phyloP scores from a whole-genome alignment of 1,140 invertebrate genomes.

The Kradibia gibbosae region DNA sequence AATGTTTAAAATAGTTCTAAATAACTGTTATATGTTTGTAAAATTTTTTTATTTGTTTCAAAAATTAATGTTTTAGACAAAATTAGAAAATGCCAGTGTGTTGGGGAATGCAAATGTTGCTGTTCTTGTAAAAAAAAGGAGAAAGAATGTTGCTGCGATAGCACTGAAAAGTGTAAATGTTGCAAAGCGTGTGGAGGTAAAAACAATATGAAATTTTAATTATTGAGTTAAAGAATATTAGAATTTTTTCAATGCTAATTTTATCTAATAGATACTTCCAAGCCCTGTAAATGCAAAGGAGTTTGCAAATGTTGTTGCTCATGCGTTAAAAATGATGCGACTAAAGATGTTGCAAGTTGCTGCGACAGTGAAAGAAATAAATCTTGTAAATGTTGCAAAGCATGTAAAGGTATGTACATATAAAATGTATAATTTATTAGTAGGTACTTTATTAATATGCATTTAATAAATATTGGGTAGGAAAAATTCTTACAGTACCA shows the following conservation, averaged over 20 bases:
- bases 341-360: background rate
- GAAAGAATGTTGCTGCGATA: constrained; percentile 4
- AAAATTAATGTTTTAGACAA: background rate
- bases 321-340: background rate
- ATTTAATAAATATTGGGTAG: no score
- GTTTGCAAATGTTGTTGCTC: constrained; percentile 26
- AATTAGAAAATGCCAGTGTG: background rate
- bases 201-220: background rate
- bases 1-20: background rate
- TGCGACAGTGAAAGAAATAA: background rate
- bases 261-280: background rate
- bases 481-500: no score
- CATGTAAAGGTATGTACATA: constrained; percentile 26
- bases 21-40: background rate
- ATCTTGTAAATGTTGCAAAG: constrained; percentile 35
- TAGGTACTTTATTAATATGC: background rate
- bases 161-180: constrained; percentile 10
- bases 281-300: constrained; percentile 24
- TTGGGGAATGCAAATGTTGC: constrained; percentile 33
- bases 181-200: constrained; percentile 34
- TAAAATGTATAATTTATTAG: background rate
- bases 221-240: background rate
- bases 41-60: background rate
- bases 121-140: background rate
- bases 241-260: no score